Evolutionary conservation across 2,797 vertebrate genomes (phyloP), one percentile per base, ranked within the genome.

Genomic region (Galaxias olidus): DNA sequence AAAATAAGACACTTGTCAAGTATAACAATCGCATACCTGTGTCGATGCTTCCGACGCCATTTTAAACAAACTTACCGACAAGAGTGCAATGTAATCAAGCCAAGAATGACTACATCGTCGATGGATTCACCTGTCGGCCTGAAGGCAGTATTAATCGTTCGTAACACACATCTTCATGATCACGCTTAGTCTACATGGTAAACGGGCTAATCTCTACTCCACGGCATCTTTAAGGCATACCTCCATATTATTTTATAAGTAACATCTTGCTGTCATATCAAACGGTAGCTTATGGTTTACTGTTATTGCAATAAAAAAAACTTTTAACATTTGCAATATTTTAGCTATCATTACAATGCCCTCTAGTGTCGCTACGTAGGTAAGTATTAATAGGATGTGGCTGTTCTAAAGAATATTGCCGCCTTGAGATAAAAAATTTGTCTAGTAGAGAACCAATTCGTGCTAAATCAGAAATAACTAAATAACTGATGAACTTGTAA

Each of bases 11-110:
- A 41, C 58, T 47, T 46, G 5, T 14, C 9, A 69, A 79, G 78
- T 51, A 49, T 9, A 14, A 30, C 44, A 53, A 71, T 66, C 10
- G 67, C 66, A 61, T 90, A 92, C 92, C 92, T 92, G 90, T 83
- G 51, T 81, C 73, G 59, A 69, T 51, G 88, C 81, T 85, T 87
- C 84, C 87, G 89, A 86, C 90, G 93, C 94, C 94, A 95, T 95
- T 90, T 94, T 95, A 93, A 91, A 82, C 72, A 87, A 88, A 89
- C 79, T 89, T 90, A 68, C 73, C 56, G 60, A 67, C 65, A 9
- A 49, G 68, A 84, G 78, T 65, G 76, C 51, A 43, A 53, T 58
- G 79, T 76, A 89, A 87, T 90, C 87, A 86, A 90, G 85, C 63
- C 53, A 59, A 72, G 87, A 88, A 72, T 66, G 72, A 15, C 42